Percentiles rank a stretch among this genome's conserved stretches.
phyloP scores from a whole-genome alignment of 2,113 vertebrate genomes.

The Notothenia coriiceps region DNA sequence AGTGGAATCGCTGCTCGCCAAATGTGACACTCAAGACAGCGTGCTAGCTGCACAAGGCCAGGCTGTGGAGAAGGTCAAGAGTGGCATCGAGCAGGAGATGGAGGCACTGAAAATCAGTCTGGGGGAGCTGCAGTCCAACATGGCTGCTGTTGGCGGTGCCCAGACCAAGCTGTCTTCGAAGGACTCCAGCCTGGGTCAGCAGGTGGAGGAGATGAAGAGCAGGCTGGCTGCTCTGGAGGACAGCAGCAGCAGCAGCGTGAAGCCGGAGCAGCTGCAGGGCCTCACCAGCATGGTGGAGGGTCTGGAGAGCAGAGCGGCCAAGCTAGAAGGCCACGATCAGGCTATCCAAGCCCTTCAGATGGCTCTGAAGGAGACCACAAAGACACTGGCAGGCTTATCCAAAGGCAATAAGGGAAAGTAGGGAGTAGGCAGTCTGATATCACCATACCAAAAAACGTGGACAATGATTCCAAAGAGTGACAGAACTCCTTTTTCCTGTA shows the following conservation, averaged over 20 bases:
- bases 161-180: slow-evolving; percentile 75
- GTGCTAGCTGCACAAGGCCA: slow-evolving; percentile 76
- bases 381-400: slow-evolving; percentile 84
- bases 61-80: slow-evolving; percentile 51
- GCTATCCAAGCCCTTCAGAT: slow-evolving; percentile 85
- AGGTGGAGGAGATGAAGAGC: slow-evolving; percentile 52
- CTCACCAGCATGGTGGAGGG: slow-evolving; percentile 86
- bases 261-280: slow-evolving; percentile 87
- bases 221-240: slow-evolving; percentile 60
- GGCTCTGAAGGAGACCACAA: slow-evolving; percentile 84
- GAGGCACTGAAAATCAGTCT: slow-evolving; percentile 57
- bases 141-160: slow-evolving; percentile 71
- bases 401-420: slow-evolving; percentile 71
- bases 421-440: slow-evolving; percentile 67
- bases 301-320: slow-evolving; percentile 86
- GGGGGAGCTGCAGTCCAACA: slow-evolving; percentile 79
- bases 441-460: slow-evolving; percentile 26
- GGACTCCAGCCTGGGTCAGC: slow-evolving; percentile 76
- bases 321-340: slow-evolving; percentile 89
- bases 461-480: slow-evolving; percentile 13
- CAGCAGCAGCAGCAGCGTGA: slow-evolving; percentile 55
- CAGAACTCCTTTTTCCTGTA: not conserved
- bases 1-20: slow-evolving; percentile 82
- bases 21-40: slow-evolving; percentile 79
- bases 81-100: slow-evolving; percentile 61